A percentile compares a stretch with the other conserved stretches of the same genome.
Conservation (phyloP, 1,140 invertebrate species). For the Pinna nobilis region DNA sequence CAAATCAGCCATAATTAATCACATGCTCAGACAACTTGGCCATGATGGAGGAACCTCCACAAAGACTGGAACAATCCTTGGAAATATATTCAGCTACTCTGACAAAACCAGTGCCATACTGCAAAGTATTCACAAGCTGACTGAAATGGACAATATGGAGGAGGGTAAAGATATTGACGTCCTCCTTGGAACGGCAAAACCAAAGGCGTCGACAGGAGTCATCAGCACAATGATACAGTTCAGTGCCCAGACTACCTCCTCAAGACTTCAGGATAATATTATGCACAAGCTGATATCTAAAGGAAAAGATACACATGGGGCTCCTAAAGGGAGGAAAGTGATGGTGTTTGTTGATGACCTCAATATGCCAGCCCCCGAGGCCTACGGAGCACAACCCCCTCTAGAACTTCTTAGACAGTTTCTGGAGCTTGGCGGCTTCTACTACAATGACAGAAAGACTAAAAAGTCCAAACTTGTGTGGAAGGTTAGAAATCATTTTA, state of each 20-base stretch:
- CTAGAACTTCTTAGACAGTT: conserved; percentile 81
- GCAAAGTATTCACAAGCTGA: conserved; percentile 68
- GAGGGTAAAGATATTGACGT: conserved; percentile 47
- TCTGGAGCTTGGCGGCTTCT: conserved; percentile 87
- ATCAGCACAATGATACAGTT: conserved; percentile 69
- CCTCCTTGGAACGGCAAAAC: conserved; percentile 50
- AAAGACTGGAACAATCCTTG: conserved; percentile 67
- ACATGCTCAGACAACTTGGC: conserved; percentile 67
- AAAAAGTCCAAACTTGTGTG: conserved; percentile 82
- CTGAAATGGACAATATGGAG: conserved; percentile 49
- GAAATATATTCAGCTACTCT: conserved; percentile 68
- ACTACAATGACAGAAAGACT: conserved; percentile 84
- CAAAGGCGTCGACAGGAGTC: conserved; percentile 57
- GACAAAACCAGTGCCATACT: conserved; percentile 67
- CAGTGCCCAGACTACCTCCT: conserved; percentile 70
- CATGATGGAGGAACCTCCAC: conserved; percentile 68
- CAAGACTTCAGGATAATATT: conserved; percentile 67
- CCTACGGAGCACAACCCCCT: conserved; percentile 73
- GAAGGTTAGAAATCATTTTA: conserved; percentile 78
- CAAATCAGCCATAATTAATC: conserved; percentile 71
- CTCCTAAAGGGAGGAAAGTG: conserved; percentile 71
- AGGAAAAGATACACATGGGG: conserved; percentile 67
- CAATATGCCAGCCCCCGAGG: conserved; percentile 72
- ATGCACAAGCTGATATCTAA: conserved; percentile 74
- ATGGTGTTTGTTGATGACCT: conserved; percentile 77